Conservation (phyloP, 2,113 vertebrate species). For the Cinclus mexicanus region DNA sequence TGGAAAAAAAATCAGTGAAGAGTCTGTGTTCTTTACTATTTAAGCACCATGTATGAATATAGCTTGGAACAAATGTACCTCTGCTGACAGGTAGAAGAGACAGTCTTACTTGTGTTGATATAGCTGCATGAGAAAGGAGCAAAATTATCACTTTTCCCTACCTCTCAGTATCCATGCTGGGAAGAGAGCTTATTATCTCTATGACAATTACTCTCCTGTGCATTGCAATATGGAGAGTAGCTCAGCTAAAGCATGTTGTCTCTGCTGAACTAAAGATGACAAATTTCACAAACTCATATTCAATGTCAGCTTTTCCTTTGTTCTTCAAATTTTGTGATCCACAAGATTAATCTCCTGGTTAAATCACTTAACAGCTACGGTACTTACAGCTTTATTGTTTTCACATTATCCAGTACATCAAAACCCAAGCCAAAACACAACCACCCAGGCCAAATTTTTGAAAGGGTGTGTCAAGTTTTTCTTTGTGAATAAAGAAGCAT, state of each 20-base stretch:
- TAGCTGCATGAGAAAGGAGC: conserved; percentile 17
- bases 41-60: background rate
- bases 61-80: background rate
- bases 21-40: background rate
- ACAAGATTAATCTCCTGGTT: conserved; percentile 10
- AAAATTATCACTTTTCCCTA: conserved; percentile 39
- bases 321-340: conserved; percentile 21
- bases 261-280: conserved; percentile 44
- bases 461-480: background rate
- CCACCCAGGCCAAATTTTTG: background rate
- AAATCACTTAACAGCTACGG: conserved; percentile 6
- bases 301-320: conserved; percentile 34
- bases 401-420: background rate
- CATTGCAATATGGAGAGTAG: conserved; percentile 15
- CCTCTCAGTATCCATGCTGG: background rate
- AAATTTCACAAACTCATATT: conserved; percentile 27
- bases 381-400: conserved; percentile 39
- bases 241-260: conserved; percentile 21
- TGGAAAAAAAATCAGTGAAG: background rate
- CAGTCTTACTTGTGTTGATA: background rate
- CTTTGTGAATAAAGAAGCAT: background rate
- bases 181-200: conserved; percentile 32
- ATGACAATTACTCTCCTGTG: conserved; percentile 45
- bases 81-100: background rate
- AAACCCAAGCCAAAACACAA: conserved; percentile 20